phyloP scores from a whole-genome alignment of 30 jellyfish, hydroid and myxozoan genomes.

The Rhopilema esculentum region DNA sequence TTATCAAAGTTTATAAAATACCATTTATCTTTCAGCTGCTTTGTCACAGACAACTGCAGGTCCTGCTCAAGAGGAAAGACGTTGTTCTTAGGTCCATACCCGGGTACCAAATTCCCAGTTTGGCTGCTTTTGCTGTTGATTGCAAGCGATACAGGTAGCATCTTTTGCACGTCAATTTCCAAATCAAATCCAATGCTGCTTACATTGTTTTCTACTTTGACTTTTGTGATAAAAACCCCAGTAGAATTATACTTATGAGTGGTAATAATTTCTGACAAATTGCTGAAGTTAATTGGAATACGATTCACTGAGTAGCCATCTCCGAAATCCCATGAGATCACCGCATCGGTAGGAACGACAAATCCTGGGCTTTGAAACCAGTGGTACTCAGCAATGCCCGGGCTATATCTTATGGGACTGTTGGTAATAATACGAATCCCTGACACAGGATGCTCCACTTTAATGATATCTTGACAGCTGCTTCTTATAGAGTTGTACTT shows the following conservation, averaged over 20 bases:
- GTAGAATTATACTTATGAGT: conserved; percentile 61
- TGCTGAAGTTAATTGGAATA: conserved; percentile 32
- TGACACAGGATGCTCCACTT: conserved; percentile 77
- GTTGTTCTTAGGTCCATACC: conserved; percentile 51
- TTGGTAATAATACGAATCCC: conserved; percentile 66
- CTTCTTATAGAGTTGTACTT: conserved; percentile 8
- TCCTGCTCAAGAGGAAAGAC: conserved; percentile 70
- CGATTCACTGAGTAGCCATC: conserved; percentile 74
- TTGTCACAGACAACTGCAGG: conserved; percentile 63
- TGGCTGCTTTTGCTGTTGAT: conserved; percentile 4
- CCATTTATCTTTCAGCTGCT: conserved; percentile 76
- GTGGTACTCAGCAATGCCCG: conserved; percentile 75
- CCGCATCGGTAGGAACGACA: conserved; percentile 86
- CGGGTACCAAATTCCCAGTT: conserved; percentile 40
- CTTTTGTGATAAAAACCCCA: conserved; percentile 60
- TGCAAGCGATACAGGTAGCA: conserved; percentile 59
- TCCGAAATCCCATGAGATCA: conserved; percentile 89
- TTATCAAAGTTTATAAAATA: conserved; percentile 74
- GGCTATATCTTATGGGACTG: conserved; percentile 74
- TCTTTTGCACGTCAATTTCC: conserved; percentile 79
- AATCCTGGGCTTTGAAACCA: conserved; percentile 64
- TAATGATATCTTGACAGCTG: conserved; percentile 57
- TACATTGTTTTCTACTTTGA: conserved; percentile 76
- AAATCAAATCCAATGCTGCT: conserved; percentile 62
- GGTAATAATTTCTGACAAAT: conserved; percentile 21